A percentile compares a stretch with the other conserved stretches of the same genome.
These are phyloP conservation scores for Rhingia rostrata DNA, from an alignment of 2,888 invertebrate genomes.

Conservation along the genomic window DNA sequence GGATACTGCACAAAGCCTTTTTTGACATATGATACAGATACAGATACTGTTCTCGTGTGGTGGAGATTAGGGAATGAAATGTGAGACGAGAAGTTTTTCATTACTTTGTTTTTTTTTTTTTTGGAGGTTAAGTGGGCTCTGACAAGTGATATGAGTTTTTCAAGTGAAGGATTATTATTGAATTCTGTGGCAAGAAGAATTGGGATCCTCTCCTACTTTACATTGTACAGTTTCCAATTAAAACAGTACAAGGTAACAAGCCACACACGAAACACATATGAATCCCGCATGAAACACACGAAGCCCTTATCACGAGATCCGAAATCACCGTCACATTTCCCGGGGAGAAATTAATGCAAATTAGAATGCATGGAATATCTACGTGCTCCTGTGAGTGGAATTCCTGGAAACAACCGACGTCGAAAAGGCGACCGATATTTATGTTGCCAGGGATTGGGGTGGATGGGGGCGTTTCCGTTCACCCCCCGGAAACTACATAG, in stretches of 20 bases:
- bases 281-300: constrained; percentile 13
- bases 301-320: constrained; percentile 46
- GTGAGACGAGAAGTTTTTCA: constrained; percentile 34
- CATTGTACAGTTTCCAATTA: constrained; percentile 46
- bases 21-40: constrained; percentile 1
- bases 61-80: constrained; percentile 42
- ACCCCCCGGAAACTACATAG: not conserved
- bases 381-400: constrained; percentile 36
- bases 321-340: constrained; percentile 44
- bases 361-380: constrained; percentile 62
- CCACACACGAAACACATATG: constrained; percentile 23
- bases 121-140: constrained; percentile 61
- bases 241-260: constrained; percentile 28
- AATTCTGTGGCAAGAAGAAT: constrained; percentile 11
- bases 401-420: constrained; percentile 54
- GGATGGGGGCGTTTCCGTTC: not conserved
- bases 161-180: constrained; percentile 58
- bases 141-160: constrained; percentile 62
- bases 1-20: constrained; percentile 39
- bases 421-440: constrained; percentile 18
- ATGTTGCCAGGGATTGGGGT: constrained; percentile 8
- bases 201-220: not conserved
- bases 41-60: constrained; percentile 28
- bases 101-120: constrained; percentile 39
- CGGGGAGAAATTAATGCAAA: constrained; percentile 61